A percentile compares a stretch with the other conserved stretches of the same genome.
Evolutionary conservation across 2,888 invertebrate species (phyloP).

Genomic region (Lathronympha strigana): DNA sequence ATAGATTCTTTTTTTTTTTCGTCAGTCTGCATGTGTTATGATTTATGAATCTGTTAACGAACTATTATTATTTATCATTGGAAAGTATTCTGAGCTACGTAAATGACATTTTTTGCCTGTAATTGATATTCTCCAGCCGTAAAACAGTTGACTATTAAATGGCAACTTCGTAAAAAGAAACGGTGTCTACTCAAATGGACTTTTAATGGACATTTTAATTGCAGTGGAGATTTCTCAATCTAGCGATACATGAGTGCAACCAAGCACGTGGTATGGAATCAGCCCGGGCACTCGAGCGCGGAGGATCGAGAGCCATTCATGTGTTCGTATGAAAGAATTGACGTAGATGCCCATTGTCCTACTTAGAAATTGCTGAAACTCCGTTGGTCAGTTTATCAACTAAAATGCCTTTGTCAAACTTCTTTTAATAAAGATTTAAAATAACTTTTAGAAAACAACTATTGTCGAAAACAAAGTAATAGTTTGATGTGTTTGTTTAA

Average conservation of each 20-base stretch:
- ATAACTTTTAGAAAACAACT: too few species aligned
- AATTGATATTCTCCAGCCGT: not conserved
- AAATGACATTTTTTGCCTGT: not conserved
- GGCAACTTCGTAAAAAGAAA: constrained; percentile 19
- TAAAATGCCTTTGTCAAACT: too few species aligned
- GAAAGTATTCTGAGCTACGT: not conserved
- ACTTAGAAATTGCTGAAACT: not conserved
- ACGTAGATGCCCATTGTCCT: constrained; percentile 26
- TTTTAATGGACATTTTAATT: constrained; percentile 55
- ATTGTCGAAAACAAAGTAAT: too few species aligned
- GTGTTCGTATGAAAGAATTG: constrained; percentile 48
- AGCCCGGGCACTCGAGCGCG: constrained; percentile 55
- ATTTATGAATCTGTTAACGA: not conserved
- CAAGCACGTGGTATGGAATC: constrained; percentile 57
- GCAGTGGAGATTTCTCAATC: constrained; percentile 56
- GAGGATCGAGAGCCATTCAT: constrained; percentile 56
- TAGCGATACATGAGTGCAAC: constrained; percentile 49
- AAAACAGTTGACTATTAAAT: not conserved
- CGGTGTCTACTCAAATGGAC: constrained; percentile 40
- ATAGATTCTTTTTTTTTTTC: too few species aligned
- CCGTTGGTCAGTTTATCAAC: not conserved
- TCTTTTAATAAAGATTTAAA: too few species aligned
- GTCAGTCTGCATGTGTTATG: too few species aligned
- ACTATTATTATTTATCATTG: not conserved
- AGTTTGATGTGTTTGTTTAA: too few species aligned